Percentiles rank a stretch among this genome's conserved stretches.
Evolutionary conservation across 2,888 invertebrate species (phyloP).

Genomic region (Crocallis elinguaria): DNA sequence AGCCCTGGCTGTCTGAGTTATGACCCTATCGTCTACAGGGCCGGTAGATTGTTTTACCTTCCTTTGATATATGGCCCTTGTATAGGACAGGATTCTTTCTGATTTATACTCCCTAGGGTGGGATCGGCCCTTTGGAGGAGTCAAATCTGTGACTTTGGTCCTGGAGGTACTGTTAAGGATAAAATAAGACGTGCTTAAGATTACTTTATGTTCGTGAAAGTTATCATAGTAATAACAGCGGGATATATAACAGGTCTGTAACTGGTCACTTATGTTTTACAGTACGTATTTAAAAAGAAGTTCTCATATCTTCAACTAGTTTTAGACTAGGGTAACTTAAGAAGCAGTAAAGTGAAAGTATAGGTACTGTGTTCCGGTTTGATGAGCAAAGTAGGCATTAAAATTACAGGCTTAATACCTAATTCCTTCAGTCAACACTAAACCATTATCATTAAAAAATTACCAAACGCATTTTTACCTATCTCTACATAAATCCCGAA

Average conservation of each 20-base stretch:
- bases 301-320: no score
- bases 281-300: no score
- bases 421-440: no score
- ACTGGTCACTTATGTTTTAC: no score
- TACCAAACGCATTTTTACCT: no score
- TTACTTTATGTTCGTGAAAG: not conserved
- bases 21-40: conserved; percentile 32
- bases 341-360: no score
- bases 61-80: conserved; percentile 45
- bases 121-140: conserved; percentile 25
- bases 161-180: conserved; percentile 6
- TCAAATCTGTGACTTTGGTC: conserved; percentile 35
- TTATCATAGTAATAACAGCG: not conserved
- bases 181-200: conserved; percentile 1
- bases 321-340: no score
- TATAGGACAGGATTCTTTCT: conserved; percentile 46
- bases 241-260: no score
- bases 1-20: conserved; percentile 34
- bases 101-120: conserved; percentile 44
- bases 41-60: conserved; percentile 53
- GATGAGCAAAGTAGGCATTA: no score
- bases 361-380: no score
- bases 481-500: not conserved
- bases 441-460: no score
- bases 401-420: no score